Evolutionary conservation across 23 tunicate genomes (phyloP).

Genomic region (Botrylloides violaceus): DNA sequence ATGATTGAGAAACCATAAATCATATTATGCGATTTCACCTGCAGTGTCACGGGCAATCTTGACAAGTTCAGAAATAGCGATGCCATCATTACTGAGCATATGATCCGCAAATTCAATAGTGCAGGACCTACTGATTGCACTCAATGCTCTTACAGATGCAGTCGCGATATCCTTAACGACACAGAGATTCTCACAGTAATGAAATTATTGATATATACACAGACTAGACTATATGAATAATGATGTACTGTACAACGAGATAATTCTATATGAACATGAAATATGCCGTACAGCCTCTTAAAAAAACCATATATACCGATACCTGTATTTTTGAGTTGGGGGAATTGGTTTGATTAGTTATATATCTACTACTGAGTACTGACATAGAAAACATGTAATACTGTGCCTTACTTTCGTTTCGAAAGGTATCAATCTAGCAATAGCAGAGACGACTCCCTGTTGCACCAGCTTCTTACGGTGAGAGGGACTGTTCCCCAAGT

Average conservation of each 20-base stretch:
- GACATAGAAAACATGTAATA: neutral
- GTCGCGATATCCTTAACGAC: slow-evolving; percentile 19
- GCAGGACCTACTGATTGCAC: slow-evolving; percentile 9
- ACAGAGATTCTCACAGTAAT: neutral
- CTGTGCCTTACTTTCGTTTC: neutral
- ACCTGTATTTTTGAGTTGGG: neutral
- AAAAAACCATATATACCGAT: neutral
- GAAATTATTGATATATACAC: no score
- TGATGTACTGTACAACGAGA: no score
- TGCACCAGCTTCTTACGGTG: slow-evolving; percentile 22
- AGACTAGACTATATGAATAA: no score
- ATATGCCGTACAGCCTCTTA: no score
- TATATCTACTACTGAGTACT: neutral
- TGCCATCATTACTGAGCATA: slow-evolving; percentile 13
- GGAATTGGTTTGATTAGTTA: neutral
- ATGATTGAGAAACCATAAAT: no score
- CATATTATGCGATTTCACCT: no score
- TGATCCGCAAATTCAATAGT: slow-evolving; percentile 23
- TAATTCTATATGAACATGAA: no score
- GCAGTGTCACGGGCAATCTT: neutral
- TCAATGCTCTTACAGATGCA: slow-evolving; percentile 3
- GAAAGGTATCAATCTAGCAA: neutral
- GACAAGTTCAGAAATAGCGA: slow-evolving; percentile 9
- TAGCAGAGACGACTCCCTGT: neutral
- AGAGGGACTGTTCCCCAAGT: slow-evolving; percentile 7